phyloP scores from a whole-genome alignment of 2,113 vertebrate species.

The Hypocryptadius cinnamomeus region DNA sequence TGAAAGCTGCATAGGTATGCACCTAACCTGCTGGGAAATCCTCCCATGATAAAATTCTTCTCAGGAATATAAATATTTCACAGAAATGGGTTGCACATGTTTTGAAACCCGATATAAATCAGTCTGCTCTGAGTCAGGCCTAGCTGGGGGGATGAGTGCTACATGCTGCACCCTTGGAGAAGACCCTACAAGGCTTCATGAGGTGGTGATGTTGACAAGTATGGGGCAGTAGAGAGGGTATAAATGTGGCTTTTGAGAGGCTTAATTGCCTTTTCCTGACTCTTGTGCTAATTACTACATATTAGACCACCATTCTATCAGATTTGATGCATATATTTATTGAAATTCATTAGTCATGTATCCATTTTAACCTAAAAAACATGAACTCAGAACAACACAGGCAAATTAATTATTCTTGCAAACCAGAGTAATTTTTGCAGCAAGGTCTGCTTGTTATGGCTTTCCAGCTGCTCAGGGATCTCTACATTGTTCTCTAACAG shows the following conservation, averaged over 20 bases:
- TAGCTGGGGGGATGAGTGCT: neutral
- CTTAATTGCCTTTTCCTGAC: neutral
- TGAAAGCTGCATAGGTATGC: neutral
- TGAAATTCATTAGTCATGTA: neutral
- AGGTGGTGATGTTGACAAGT: neutral
- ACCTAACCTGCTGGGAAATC: neutral
- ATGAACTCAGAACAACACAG: neutral
- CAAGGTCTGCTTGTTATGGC: neutral
- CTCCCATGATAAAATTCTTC: neutral
- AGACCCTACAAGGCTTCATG: neutral
- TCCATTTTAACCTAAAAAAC: neutral
- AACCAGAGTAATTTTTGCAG: neutral
- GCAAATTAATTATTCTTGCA: neutral
- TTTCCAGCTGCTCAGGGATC: neutral
- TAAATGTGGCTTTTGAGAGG: neutral
- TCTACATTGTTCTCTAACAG: neutral
- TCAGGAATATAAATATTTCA: constrained; percentile 13
- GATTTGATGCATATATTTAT: neutral
- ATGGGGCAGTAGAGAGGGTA: neutral
- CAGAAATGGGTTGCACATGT: neutral
- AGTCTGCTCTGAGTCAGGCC: neutral
- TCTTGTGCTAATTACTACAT: neutral
- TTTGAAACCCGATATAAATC: constrained; percentile 3
- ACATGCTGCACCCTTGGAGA: neutral
- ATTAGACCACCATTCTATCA: neutral